These are phyloP conservation scores for Eupithecia tripunctaria DNA, from an alignment of 2,888 invertebrate genomes.

Conservation along the genomic window DNA sequence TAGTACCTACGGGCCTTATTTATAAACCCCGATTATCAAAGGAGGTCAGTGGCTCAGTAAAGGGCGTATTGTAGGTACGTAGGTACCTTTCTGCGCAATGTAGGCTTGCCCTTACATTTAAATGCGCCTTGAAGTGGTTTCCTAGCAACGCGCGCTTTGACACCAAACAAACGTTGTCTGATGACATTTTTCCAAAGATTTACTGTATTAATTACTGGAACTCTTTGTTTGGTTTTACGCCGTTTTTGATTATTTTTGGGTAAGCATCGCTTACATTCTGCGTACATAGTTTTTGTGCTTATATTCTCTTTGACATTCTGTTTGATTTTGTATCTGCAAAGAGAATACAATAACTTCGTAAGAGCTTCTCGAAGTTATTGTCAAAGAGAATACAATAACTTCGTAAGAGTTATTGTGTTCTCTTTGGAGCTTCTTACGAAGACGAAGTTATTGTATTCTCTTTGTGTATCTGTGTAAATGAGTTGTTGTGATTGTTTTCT, in stretches of 20 bases:
- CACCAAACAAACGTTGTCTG: constrained; percentile 41
- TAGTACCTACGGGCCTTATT: no score
- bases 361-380: no score
- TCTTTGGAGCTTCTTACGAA: no score
- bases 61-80: no score
- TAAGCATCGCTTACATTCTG: not conserved
- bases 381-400: no score
- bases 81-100: not conserved
- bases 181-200: not conserved
- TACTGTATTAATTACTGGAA: not conserved
- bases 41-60: not conserved
- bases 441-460: no score
- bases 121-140: constrained; percentile 47
- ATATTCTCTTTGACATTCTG: no score
- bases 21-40: no score
- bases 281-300: no score
- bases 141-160: constrained; percentile 59
- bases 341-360: not conserved
- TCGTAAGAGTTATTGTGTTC: no score
- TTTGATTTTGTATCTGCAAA: not conserved
- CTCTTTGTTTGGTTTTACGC: not conserved
- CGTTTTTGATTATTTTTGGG: not conserved
- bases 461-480: no score
- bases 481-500: not conserved
- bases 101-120: not conserved